phyloP scores from a whole-genome alignment of 2,888 invertebrate genomes.

The Vanessa cardui region DNA sequence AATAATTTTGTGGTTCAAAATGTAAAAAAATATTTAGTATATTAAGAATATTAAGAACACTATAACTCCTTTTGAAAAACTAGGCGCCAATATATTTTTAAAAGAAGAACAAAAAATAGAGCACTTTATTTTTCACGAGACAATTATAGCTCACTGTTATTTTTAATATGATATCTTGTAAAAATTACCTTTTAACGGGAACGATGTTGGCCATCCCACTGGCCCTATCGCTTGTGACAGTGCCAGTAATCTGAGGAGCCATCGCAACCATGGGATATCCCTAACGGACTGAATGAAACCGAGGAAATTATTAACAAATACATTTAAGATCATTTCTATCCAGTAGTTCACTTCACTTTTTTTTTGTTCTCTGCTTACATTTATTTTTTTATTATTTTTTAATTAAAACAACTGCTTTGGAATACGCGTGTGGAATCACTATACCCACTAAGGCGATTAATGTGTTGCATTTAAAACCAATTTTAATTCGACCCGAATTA shows the following conservation, averaged over 20 bases:
- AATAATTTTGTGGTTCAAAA: too few species aligned
- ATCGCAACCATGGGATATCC: slow-evolving; percentile 50
- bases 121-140: too few species aligned
- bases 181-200: slow-evolving; percentile 54
- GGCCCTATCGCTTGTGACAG: slow-evolving; percentile 58
- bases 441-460: background rate
- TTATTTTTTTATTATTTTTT: too few species aligned
- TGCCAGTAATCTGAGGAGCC: slow-evolving; percentile 56
- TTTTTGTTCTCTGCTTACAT: too few species aligned
- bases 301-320: slow-evolving; percentile 52
- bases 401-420: background rate
- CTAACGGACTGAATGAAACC: slow-evolving; percentile 51
- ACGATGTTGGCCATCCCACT: slow-evolving; percentile 61
- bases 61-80: too few species aligned
- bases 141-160: too few species aligned
- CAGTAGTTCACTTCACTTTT: background rate
- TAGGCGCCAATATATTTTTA: too few species aligned
- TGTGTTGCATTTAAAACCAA: too few species aligned
- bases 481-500: background rate
- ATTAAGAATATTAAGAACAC: too few species aligned
- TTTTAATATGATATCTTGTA: background rate
- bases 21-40: too few species aligned
- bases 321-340: slow-evolving; percentile 45
- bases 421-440: background rate
- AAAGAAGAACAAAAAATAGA: too few species aligned